Base-by-base conservation (phyloP, 2,797 vertebrate genomes). In the Falco berigora region DNA sequence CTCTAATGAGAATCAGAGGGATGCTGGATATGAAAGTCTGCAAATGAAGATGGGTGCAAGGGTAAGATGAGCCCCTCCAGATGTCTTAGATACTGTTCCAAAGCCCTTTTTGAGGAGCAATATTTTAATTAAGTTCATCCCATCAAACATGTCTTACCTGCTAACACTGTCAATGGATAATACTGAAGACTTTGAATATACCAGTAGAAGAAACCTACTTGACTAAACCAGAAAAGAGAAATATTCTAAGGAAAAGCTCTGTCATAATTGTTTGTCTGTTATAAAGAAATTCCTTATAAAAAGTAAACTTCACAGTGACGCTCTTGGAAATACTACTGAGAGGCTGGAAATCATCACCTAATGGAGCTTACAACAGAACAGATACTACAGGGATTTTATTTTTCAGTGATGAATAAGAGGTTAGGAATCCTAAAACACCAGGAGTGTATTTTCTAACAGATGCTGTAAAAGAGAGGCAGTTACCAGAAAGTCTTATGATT, bases 321-420 rank as follows among this genome's bases (percentile, higher is more conserved):
- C 90, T 96, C 76, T 92, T 95, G 88, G 83, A 97, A 98, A 96
- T 96, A 66, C 80, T 85, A 66, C 92, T 95, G 97, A 97, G 96
- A 97, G 83, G 80, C 42, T 95, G 86, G 79, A 98, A 97, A 97
- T 97, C 78, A 96, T 96, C 90, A 94, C 85, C 90, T 96, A 97
- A 94, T 92, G 92, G 94, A 96, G 73, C 61, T 98, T 96, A 95
- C 67, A 93, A 91, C 82, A 92, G 87, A 96, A 86, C 28, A 91
- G 90, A 74, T 80, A 93, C 58, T 58, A 62, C 12, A 74, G 49
- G 32, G 30, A 42, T 94, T 96, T 94, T 86, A 73, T 88, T 96
- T 97, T 95, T 55, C 4, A 2, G 30, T 88, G 73, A 88, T 86
- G 73, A 90, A 36, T 75, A 85, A 75, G 85, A 92, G 85, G 52